Percentiles rank a stretch among this genome's conserved stretches.
Conservation (phyloP, 2,797 vertebrate species). For the Scleropages formosus region DNA sequence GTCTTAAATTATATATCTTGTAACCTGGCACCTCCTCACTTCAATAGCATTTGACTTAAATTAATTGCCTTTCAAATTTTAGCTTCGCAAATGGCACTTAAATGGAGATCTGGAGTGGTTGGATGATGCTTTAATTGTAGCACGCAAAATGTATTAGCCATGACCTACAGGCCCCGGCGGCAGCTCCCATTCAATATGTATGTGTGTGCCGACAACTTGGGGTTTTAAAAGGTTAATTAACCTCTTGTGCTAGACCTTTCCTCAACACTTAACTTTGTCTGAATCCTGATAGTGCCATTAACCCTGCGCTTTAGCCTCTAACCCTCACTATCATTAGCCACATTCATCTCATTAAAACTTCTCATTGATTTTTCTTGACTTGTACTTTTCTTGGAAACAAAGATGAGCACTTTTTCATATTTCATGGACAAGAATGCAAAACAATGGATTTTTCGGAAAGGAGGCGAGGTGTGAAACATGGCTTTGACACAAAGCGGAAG, state of each 20-base stretch:
- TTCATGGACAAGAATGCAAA: slow-evolving; percentile 29
- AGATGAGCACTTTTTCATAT: slow-evolving; percentile 44
- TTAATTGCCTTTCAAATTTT: slow-evolving; percentile 68
- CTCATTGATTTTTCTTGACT: slow-evolving; percentile 76
- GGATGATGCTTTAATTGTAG: slow-evolving; percentile 77
- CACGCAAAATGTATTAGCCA: slow-evolving; percentile 67
- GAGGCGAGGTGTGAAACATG: background rate
- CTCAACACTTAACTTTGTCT: slow-evolving; percentile 85
- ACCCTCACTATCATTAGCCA: slow-evolving; percentile 81
- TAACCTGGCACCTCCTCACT: slow-evolving; percentile 59
- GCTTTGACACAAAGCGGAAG: slow-evolving; percentile 32
- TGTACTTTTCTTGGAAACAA: slow-evolving; percentile 30
- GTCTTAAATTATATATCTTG: slow-evolving; percentile 67
- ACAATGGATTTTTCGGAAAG: slow-evolving; percentile 20
- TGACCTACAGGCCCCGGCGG: slow-evolving; percentile 70
- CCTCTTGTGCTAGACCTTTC: slow-evolving; percentile 87
- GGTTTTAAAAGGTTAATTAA: slow-evolving; percentile 92
- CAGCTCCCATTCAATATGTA: slow-evolving; percentile 71
- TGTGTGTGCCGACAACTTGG: slow-evolving; percentile 69
- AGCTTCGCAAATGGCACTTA: slow-evolving; percentile 66
- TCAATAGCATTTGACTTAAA: slow-evolving; percentile 64
- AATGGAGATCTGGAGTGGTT: slow-evolving; percentile 63
- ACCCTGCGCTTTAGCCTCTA: slow-evolving; percentile 84
- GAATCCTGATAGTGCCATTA: slow-evolving; percentile 93
- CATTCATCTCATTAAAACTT: slow-evolving; percentile 84